Evolutionary conservation across 2,797 vertebrate species (phyloP).

Genomic region (Tokudaia muenninki): DNA sequence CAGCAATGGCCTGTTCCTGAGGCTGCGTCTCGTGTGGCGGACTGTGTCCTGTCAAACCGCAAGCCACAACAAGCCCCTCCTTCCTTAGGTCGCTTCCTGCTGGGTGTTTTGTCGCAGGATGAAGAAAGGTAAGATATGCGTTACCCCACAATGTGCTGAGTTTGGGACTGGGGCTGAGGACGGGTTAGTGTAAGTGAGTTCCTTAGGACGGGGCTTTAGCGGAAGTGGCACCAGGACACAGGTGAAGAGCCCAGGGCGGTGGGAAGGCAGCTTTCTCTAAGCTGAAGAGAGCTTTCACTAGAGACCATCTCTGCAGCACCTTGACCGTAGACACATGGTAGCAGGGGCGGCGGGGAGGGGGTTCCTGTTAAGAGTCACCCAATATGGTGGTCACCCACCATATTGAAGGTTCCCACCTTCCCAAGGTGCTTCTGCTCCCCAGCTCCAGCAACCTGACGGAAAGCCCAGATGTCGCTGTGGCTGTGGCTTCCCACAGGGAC

Average conservation of each 20-base stretch:
- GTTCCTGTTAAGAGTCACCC: not conserved
- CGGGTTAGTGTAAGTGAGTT: not conserved
- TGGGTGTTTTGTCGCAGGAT: not conserved
- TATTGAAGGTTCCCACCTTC: not conserved
- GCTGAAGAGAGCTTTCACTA: not conserved
- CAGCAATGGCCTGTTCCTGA: too few relatives aligned
- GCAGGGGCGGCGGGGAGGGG: too few relatives aligned
- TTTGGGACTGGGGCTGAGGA: not conserved
- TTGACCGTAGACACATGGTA: not conserved
- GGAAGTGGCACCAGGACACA: not conserved
- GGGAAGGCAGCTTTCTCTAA: not conserved
- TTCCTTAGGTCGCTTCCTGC: not conserved
- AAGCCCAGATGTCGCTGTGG: not conserved
- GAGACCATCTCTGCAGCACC: not conserved
- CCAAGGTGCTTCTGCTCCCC: not conserved
- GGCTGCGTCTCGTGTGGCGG: rapidly evolving
- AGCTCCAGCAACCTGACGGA: not conserved
- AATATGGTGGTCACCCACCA: not conserved
- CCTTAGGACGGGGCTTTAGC: not conserved
- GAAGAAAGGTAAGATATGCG: not conserved
- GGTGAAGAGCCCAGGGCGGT: not conserved
- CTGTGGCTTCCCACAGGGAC: not conserved
- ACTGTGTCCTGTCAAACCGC: not conserved
- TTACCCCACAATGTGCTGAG: not conserved
- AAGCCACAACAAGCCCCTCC: not conserved